Conservation (phyloP, 2,797 vertebrate genomes). For the Anguilla anguilla region DNA sequence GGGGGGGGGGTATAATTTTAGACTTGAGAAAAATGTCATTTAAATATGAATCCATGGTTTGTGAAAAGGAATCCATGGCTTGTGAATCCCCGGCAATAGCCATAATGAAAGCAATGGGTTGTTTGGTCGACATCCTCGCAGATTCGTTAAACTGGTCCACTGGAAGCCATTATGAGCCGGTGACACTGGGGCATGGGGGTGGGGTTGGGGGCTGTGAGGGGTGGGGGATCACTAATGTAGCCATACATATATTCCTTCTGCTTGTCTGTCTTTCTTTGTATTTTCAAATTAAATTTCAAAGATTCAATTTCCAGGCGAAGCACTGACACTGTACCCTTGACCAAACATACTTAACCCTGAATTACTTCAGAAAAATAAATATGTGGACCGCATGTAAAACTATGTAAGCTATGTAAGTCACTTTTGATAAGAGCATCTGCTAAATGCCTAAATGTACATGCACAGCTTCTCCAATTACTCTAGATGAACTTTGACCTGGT, state of each 20-base stretch:
- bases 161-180: conserved; percentile 45
- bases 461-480: not conserved
- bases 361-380: too few species aligned
- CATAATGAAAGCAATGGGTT: conserved; percentile 65
- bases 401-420: too few species aligned
- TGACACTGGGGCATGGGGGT: conserved; percentile 26
- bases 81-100: conserved; percentile 50
- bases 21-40: conserved; percentile 70
- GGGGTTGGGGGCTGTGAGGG: not conserved
- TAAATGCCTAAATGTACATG: too few species aligned
- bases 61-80: conserved; percentile 60
- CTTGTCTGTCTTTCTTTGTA: not conserved
- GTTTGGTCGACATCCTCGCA: conserved; percentile 56
- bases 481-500: not conserved
- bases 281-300: not conserved
- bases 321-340: too few species aligned
- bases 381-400: too few species aligned
- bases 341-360: too few species aligned
- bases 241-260: not conserved
- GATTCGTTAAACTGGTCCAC: conserved; percentile 64
- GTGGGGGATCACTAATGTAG: not conserved
- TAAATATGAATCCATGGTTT: conserved; percentile 76
- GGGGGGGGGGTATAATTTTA: conserved; percentile 66
- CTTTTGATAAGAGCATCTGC: too few species aligned
- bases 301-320: not conserved